A percentile compares a stretch with the other conserved stretches of the same genome.
Evolutionary conservation across 92 coral and sea anemone genomes (phyloP).

Genomic region (Parazoanthus atlanticus): DNA sequence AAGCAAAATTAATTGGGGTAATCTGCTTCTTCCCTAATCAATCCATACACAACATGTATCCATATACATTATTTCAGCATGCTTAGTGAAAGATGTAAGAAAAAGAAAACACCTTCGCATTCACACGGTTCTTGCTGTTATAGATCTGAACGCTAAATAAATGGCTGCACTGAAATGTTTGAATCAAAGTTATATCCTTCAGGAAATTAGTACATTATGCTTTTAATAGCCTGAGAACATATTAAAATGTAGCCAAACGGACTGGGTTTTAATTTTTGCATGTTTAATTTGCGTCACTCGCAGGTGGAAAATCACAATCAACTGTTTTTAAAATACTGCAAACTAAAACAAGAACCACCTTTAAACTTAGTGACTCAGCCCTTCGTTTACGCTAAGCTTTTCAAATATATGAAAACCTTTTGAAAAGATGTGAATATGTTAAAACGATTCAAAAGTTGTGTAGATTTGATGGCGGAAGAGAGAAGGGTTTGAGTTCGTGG

Average conservation of each 20-base stretch:
- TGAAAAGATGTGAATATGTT: neutral
- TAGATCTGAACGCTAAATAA: neutral
- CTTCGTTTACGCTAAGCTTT: no score
- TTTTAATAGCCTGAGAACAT: slow-evolving; percentile 23
- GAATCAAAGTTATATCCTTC: slow-evolving; percentile 42
- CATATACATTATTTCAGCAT: neutral
- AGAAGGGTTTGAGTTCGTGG: neutral
- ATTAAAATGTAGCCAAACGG: slow-evolving; percentile 34
- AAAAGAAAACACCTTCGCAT: no score
- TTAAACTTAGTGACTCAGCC: no score
- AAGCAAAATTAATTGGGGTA: slow-evolving; percentile 4
- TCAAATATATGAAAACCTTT: neutral
- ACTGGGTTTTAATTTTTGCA: slow-evolving; percentile 31
- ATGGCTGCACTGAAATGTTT: slow-evolving; percentile 19
- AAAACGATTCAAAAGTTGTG: neutral
- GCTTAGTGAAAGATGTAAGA: neutral
- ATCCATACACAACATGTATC: neutral
- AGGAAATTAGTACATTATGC: slow-evolving; percentile 41
- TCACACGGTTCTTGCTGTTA: neutral
- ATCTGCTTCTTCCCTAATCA: neutral
- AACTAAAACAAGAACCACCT: slow-evolving; percentile 1
- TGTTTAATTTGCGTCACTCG: slow-evolving; percentile 21
- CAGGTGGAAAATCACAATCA: slow-evolving; percentile 29
- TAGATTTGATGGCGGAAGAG: no score
- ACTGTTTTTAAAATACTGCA: neutral